A percentile compares a stretch with the other conserved stretches of the same genome.
Evolutionary conservation across 1,140 invertebrate species (phyloP).

Genomic region (Drosophila pectinifera): DNA sequence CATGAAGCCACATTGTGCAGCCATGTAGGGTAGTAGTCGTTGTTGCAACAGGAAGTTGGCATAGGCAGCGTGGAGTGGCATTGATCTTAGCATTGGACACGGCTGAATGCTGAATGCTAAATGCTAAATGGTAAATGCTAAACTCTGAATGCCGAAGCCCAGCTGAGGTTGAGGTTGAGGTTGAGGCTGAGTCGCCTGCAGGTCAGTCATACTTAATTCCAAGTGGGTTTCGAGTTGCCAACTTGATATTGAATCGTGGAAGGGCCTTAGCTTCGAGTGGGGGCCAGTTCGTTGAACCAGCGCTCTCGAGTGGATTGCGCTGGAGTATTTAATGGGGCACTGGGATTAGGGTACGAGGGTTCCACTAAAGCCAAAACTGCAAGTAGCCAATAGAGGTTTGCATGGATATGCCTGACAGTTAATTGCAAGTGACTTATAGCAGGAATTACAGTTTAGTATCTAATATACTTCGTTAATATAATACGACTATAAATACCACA

Average conservation of each 20-base stretch:
- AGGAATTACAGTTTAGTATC: background rate
- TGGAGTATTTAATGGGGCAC: constrained; percentile 52
- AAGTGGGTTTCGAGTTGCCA: constrained; percentile 65
- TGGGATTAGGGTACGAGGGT: constrained; percentile 35
- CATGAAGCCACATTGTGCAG: constrained; percentile 31
- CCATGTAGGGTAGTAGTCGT: constrained; percentile 73
- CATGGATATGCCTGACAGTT: background rate
- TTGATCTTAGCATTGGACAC: constrained; percentile 81
- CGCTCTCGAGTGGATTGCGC: constrained; percentile 19
- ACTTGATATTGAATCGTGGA: constrained; percentile 51
- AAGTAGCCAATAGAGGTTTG: background rate
- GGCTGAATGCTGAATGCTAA: constrained; percentile 41
- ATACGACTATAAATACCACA: background rate
- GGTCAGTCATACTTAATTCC: constrained; percentile 65
- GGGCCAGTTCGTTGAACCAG: constrained; percentile 48
- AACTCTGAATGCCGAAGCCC: constrained; percentile 40
- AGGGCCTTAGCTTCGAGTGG: constrained; percentile 56
- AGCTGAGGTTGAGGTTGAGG: constrained; percentile 59
- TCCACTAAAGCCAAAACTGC: background rate
- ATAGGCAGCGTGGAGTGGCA: constrained; percentile 63
- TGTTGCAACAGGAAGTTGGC: constrained; percentile 73
- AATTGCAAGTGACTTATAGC: background rate
- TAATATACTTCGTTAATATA: no score
- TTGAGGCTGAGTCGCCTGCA: constrained; percentile 54
- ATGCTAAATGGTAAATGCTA: constrained; percentile 18